A percentile compares a stretch with the other conserved stretches of the same genome.
phyloP scores from a whole-genome alignment of 2,113 vertebrate species.

The Chaetodon auriga region DNA sequence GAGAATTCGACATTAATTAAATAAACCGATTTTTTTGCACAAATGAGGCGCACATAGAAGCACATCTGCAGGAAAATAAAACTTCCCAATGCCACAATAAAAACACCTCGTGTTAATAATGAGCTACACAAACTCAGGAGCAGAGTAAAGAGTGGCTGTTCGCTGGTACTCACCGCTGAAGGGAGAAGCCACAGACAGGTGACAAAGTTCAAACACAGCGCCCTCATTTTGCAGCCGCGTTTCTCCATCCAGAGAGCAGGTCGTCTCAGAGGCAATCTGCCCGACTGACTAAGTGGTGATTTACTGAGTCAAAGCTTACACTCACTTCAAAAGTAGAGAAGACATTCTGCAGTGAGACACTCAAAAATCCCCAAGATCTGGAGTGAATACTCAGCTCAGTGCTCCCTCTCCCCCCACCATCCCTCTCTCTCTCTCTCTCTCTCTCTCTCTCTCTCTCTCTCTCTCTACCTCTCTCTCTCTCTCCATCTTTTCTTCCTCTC shows the following conservation, averaged over 20 bases:
- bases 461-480: neutral
- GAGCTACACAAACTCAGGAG: slow-evolving; percentile 12
- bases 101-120: neutral
- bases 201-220: slow-evolving; percentile 76
- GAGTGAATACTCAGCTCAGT: slow-evolving; percentile 41
- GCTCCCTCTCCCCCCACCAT: neutral
- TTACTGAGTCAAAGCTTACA: slow-evolving; percentile 43
- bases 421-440: neutral
- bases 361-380: slow-evolving; percentile 46
- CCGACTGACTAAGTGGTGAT: neutral
- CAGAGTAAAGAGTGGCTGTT: neutral
- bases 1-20: neutral
- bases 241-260: slow-evolving; percentile 45
- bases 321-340: slow-evolving; percentile 50
- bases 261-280: neutral
- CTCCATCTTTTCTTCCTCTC: no score
- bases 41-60: neutral
- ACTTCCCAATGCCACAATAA: neutral
- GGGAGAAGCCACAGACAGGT: slow-evolving; percentile 77
- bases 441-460: neutral
- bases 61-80: neutral
- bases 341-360: slow-evolving; percentile 52
- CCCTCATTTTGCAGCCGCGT: slow-evolving; percentile 61
- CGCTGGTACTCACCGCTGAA: slow-evolving; percentile 69
- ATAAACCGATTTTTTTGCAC: neutral